Evolutionary conservation across 2,888 invertebrate species (phyloP).

Genomic region (Euplexia lucipara): DNA sequence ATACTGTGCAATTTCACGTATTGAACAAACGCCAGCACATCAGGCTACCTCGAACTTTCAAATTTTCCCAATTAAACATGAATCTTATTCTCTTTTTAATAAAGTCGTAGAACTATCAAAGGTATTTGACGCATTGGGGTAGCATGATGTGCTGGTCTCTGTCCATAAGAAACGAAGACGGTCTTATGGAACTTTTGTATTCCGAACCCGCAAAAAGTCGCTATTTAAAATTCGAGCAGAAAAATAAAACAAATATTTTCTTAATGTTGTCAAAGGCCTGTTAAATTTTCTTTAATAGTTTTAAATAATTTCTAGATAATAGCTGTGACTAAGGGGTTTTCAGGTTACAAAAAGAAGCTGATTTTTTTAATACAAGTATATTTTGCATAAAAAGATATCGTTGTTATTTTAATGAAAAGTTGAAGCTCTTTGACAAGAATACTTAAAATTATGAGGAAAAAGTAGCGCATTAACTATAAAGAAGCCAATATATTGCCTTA

Average conservation of each 20-base stretch:
- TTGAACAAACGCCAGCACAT: too few species aligned
- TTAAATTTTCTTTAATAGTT: conserved; percentile 7
- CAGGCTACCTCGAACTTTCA: too few species aligned
- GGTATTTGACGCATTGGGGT: too few species aligned
- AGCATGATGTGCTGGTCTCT: too few species aligned
- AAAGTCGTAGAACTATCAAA: too few species aligned
- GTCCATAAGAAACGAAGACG: conserved; percentile 10
- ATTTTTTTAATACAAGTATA: conserved; percentile 20
- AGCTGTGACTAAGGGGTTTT: conserved; percentile 2
- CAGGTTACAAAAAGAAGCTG: conserved; percentile 6
- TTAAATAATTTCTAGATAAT: background rate
- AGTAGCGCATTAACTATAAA: too few species aligned
- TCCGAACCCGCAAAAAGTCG: background rate
- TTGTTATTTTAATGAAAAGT: conserved; percentile 25
- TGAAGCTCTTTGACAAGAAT: background rate
- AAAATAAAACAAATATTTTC: background rate
- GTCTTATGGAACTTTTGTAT: background rate
- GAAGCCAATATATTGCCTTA: too few species aligned
- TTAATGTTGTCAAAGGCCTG: background rate
- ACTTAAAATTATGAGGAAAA: background rate
- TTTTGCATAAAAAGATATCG: conserved; percentile 15
- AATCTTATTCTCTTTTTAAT: too few species aligned
- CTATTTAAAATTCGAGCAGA: background rate
- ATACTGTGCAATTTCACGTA: conserved; percentile 26
- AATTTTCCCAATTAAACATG: too few species aligned